phyloP scores from a whole-genome alignment of 1,140 invertebrate species.

The Trissolcus basalis region DNA sequence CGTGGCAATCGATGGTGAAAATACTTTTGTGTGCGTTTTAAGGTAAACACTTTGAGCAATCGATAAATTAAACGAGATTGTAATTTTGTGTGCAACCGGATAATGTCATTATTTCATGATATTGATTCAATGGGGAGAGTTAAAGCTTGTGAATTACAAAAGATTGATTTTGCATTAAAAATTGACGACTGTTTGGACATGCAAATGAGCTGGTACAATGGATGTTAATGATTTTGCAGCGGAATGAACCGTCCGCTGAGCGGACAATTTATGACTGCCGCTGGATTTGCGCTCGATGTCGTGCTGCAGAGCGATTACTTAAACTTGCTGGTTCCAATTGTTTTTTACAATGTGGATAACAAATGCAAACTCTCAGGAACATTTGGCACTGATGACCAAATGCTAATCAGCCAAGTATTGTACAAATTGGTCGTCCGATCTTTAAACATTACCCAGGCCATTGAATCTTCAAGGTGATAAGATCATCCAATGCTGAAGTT shows the following conservation, averaged over 20 bases:
- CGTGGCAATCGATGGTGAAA: conserved; percentile 80
- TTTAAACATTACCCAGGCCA: conserved; percentile 66
- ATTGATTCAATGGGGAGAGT: no score
- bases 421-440: conserved; percentile 67
- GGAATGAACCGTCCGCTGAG: conserved; percentile 66
- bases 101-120: no score
- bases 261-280: conserved; percentile 59
- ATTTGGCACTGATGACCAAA: conserved; percentile 67
- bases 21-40: conserved; percentile 83
- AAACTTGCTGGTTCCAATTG: conserved; percentile 62
- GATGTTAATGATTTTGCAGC: conserved; percentile 55
- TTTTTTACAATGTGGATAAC: conserved; percentile 61
- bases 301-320: conserved; percentile 62
- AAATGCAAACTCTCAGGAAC: conserved; percentile 65
- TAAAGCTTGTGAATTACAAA: no score
- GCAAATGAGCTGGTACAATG: no score
- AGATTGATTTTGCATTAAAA: no score
- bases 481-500: background rate
- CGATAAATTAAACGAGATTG: conserved; percentile 3
- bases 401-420: conserved; percentile 66
- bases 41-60: conserved; percentile 77
- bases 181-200: no score
- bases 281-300: conserved; percentile 68
- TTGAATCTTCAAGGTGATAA: conserved; percentile 70
- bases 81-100: no score